Evolutionary conservation across 2,888 invertebrate species (phyloP).

Genomic region (Aplocera efformata): DNA sequence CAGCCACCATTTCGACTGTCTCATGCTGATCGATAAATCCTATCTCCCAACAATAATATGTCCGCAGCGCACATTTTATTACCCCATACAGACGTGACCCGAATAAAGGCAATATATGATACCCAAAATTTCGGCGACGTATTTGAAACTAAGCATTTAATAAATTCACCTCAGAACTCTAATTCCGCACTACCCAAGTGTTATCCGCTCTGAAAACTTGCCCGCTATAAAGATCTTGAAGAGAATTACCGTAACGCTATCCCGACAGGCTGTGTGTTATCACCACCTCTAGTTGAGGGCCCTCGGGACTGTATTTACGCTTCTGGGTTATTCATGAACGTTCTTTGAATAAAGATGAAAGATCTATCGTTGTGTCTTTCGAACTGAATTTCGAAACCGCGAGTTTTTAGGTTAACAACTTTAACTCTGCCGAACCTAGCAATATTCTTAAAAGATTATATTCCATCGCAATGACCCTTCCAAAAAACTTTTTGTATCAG

Average conservation of each 20-base stretch:
- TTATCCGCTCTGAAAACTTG: slow-evolving; percentile 55
- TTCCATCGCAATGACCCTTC: slow-evolving; percentile 42
- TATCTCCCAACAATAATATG: slow-evolving; percentile 30
- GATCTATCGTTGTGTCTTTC: slow-evolving; percentile 47
- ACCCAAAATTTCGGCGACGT: slow-evolving; percentile 16
- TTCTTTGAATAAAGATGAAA: slow-evolving; percentile 72
- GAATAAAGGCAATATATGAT: slow-evolving; percentile 30
- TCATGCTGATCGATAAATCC: slow-evolving; percentile 12
- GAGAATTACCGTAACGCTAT: slow-evolving; percentile 52
- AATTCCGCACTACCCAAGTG: slow-evolving; percentile 55
- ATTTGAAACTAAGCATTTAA: slow-evolving; percentile 40
- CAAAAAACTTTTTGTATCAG: slow-evolving; percentile 39
- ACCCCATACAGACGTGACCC: slow-evolving; percentile 36
- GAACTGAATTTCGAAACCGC: slow-evolving; percentile 42
- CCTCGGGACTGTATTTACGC: slow-evolving; percentile 61
- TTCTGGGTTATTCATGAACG: slow-evolving; percentile 71
- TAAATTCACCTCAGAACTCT: slow-evolving; percentile 46
- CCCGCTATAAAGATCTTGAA: slow-evolving; percentile 61
- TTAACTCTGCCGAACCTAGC: too few species aligned
- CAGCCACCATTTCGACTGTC: background rate
- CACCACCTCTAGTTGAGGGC: slow-evolving; percentile 48
- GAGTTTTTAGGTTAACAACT: slow-evolving; percentile 30
- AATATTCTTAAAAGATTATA: slow-evolving; percentile 39
- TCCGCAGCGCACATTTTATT: slow-evolving; percentile 39
- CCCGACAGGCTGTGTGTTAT: slow-evolving; percentile 51